Base-by-base conservation (phyloP, 2,888 invertebrate species). In the Epistrophe grossulariae region DNA sequence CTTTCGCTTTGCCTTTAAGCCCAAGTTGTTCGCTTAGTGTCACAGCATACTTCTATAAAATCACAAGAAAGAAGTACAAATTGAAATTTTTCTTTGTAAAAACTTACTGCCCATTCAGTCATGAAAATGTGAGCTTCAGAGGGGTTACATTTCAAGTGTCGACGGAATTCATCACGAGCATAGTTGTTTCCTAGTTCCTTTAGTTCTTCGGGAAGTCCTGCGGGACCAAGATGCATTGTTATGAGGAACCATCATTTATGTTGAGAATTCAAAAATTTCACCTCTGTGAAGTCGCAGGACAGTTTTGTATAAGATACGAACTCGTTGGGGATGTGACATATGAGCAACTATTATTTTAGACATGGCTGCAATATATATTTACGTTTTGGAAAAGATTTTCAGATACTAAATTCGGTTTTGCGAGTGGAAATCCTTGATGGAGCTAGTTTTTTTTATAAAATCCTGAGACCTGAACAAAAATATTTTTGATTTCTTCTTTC, bases 51-150 rank as follows among this genome's bases (percentile, higher is more conserved):
- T 95, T 94, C 97, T 97, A 92, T 15, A 94, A 93, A 85, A 77
- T 10, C 10, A 60, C 1, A n/a, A 7, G 50, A 17, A 17, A 9
- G n/a, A 0, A 28, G 24, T 8, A 6, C 3, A 55, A 31, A 15
- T 9, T 9, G 15, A 19, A 3, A n/a, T 17, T 45, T 48, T 11
- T 1, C 0, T 15, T n/a, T 15, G 9, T 15, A 55, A 8, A 7
- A 50, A 80, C 90, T 89, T 89, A 97, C 98, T 66, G 97, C 96
- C 98, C 98, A 99, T 93, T 98, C 98, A 35, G 94, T 95, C 92
- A 98, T 94, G 91, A 99, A 99, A 72, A 96, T 94, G 15, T 94
- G 93, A 0, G 97, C 95, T 92, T 97, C 97, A 57, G 94, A 93
- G 0, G 94, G 93, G 72, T 94, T 94, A 89, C 96, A 97, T 11